Evolutionary conservation across 2,888 invertebrate species (phyloP).

Genomic region (Agrilus mali): DNA sequence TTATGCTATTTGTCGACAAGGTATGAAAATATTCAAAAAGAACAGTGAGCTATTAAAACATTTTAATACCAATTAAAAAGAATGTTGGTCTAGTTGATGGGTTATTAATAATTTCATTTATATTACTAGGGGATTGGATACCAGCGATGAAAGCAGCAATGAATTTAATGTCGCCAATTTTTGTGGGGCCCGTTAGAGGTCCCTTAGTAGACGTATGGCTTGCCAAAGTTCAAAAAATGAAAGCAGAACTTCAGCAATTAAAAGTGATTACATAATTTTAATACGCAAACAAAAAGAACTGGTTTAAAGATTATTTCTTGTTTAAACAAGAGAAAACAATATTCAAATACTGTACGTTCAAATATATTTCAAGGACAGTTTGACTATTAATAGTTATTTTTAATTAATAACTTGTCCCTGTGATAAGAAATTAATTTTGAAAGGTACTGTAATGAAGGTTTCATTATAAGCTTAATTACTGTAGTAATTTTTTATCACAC

Average conservation of each 20-base stretch:
- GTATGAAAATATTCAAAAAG: conserved; percentile 25
- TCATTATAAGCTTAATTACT: too few species aligned
- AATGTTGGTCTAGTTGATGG: too few species aligned
- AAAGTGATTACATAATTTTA: conserved; percentile 2
- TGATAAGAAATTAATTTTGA: too few species aligned
- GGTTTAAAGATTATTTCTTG: neutral
- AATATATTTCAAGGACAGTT: neutral
- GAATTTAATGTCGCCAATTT: conserved; percentile 16
- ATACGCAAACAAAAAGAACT: too few species aligned
- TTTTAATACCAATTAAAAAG: too few species aligned
- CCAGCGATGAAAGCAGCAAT: conserved; percentile 20
- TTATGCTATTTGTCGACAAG: conserved; percentile 40
- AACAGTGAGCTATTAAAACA: too few species aligned
- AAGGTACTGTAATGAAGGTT: too few species aligned
- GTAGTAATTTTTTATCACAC: too few species aligned
- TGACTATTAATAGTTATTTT: neutral
- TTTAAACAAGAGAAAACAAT: neutral
- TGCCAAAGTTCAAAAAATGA: conserved; percentile 18
- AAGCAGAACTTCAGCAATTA: conserved; percentile 14
- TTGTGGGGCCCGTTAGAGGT: conserved; percentile 16
- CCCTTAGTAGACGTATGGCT: conserved; percentile 19
- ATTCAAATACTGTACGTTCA: neutral
- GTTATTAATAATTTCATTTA: neutral
- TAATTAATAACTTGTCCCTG: neutral
- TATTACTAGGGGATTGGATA: conserved; percentile 15